These are phyloP conservation scores for Chiloscyllium plagiosum DNA, from an alignment of 2,113 vertebrate genomes.

Conservation along the genomic window DNA sequence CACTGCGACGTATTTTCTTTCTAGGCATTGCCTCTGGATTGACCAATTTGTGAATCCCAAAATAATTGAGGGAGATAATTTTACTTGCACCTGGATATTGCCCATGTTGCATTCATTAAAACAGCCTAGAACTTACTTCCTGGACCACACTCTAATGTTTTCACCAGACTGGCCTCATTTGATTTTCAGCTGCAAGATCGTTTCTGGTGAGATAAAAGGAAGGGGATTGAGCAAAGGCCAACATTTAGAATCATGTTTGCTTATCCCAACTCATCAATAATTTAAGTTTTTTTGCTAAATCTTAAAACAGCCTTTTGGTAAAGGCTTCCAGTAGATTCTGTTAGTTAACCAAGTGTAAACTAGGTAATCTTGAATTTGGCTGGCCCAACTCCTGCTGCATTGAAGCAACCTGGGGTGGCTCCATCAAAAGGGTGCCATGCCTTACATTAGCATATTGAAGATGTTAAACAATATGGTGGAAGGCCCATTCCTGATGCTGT, in stretches of 20 bases:
- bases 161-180: too few relatives aligned
- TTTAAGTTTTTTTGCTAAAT: not conserved
- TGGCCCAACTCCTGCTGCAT: not conserved
- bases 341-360: not conserved
- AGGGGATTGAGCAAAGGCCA: not conserved
- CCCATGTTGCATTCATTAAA: not conserved
- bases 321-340: not conserved
- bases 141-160: too few relatives aligned
- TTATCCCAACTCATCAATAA: not conserved
- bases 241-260: not conserved
- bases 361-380: not conserved
- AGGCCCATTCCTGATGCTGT: not conserved
- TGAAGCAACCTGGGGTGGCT: not conserved
- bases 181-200: too few relatives aligned
- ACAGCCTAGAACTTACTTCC: not conserved
- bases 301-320: not conserved
- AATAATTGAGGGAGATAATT: not conserved
- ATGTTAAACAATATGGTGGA: not conserved
- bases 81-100: not conserved
- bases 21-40: not conserved
- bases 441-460: not conserved
- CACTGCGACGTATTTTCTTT: not conserved
- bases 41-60: not conserved
- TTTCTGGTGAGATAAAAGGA: too few relatives aligned
- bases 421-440: not conserved